Percentiles rank a stretch among this genome's conserved stretches.
These are phyloP conservation scores for Drosophila kokeensis DNA, from an alignment of 2,888 invertebrate genomes.

Conservation along the genomic window DNA sequence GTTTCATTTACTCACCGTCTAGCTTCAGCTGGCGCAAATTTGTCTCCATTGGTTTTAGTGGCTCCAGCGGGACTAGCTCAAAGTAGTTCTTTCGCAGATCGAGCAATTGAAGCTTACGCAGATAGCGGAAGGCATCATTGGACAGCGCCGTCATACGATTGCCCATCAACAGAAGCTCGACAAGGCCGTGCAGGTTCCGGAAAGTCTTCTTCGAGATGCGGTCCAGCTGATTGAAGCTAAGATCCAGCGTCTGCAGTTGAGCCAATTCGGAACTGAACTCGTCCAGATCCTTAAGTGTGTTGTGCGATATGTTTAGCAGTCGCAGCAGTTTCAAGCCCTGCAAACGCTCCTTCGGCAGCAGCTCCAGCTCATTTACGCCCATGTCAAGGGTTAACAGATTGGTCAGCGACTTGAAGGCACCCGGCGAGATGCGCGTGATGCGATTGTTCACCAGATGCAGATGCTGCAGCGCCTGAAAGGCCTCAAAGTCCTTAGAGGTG, in stretches of 20 bases:
- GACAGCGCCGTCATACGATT: conserved; percentile 93
- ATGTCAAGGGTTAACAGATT: conserved; percentile 92
- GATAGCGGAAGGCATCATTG: conserved; percentile 90
- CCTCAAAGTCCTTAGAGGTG: conserved; percentile 93
- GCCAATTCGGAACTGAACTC: conserved; percentile 92
- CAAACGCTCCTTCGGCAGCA: conserved; percentile 93
- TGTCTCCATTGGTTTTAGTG: conserved; percentile 92
- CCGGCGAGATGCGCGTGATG: conserved; percentile 92
- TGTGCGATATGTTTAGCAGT: conserved; percentile 92
- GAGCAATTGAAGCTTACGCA: conserved; percentile 90
- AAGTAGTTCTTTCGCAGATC: conserved; percentile 94
- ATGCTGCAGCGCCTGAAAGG: conserved; percentile 91
- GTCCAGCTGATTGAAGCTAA: conserved; percentile 93
- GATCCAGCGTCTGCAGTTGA: conserved; percentile 91
- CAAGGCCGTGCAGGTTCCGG: conserved; percentile 90
- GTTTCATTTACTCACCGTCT: conserved; percentile 89
- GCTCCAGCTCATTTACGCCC: conserved; percentile 92
- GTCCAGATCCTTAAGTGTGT: conserved; percentile 92
- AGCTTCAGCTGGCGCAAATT: conserved; percentile 91
- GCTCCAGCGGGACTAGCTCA: conserved; percentile 91
- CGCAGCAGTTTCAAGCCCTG: conserved; percentile 91
- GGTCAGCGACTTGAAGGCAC: conserved; percentile 92
- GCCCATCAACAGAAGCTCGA: conserved; percentile 91
- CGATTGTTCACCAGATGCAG: conserved; percentile 90
- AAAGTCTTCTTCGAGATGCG: conserved; percentile 91